Evolutionary conservation across 2,888 invertebrate genomes (phyloP), one percentile per base, ranked within the genome.

Genomic region (Auanema freiburgensis): DNA sequence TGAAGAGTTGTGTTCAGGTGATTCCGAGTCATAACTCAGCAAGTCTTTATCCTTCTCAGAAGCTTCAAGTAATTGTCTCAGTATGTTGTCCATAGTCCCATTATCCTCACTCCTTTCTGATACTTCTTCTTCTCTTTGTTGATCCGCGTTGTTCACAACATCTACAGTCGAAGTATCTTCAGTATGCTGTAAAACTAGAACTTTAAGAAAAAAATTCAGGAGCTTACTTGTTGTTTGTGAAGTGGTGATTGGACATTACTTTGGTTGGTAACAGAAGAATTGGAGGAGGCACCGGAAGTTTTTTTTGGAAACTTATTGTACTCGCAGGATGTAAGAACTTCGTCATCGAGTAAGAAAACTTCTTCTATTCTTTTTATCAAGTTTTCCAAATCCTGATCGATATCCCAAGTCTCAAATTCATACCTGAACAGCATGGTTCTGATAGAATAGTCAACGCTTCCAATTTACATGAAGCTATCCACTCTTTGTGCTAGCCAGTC

Each of bases 361-460:
- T 40, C 42, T 49, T 46, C 49, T 10, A 24, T 33, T 57, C 49
- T 46, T 41, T 49, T 40, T 25, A 55, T 11, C 14, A 55, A 21
- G 1, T 51, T 24, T 11, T 33, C 62, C 5, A 8, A 1, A 51
- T 59, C 52, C 2, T 51, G 12, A 11, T 33, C 33, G 11, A 59
- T 52, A 23, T 59, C 23, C 59, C 59, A 59, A 8, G 18, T 40
- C 21, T 51, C 41, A 14, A 59, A 59, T 14, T 59, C 59, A 21
- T 33, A 11, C 33, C 58, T 58, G 33, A 58, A 46, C 3, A 44
- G 24, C 6, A 50, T 50, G 16, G 16, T 10, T 11, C n/a, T n/a
- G n/a, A 50, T 11, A 50, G 11, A 16, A 50, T 16, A 10, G 50
- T 23, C n/a, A 11, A 50, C 2, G 21, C 46, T 8, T 16, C 43